These are phyloP conservation scores for Phortica magna DNA, from an alignment of 2,888 invertebrate species.

Conservation along the genomic window DNA sequence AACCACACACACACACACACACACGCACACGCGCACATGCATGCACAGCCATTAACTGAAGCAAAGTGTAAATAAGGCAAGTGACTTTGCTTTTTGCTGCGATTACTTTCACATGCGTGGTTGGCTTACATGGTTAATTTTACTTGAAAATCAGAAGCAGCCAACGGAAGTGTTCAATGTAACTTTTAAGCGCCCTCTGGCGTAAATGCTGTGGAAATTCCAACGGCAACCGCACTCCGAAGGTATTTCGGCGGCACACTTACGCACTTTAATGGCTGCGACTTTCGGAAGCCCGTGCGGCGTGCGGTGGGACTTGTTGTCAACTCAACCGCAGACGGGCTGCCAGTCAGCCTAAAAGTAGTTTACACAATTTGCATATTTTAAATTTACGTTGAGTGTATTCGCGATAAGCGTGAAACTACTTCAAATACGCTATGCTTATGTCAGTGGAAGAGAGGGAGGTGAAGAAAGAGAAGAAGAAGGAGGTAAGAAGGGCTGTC, in stretches of 20 bases:
- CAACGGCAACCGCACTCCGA: too few relatives aligned
- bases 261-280: too few relatives aligned
- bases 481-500: not conserved
- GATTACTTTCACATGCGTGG: not conserved
- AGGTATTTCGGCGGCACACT: too few relatives aligned
- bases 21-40: not conserved
- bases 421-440: not conserved
- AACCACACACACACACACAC: not conserved
- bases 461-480: not conserved
- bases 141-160: too few relatives aligned
- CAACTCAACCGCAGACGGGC: not conserved
- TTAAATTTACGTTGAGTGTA: not conserved
- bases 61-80: slow-evolving; percentile 9
- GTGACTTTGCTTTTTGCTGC: slow-evolving; percentile 3
- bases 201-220: too few relatives aligned
- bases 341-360: slow-evolving; percentile 1
- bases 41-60: not conserved
- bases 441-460: not conserved
- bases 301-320: too few relatives aligned
- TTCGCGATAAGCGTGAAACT: slow-evolving; percentile 1
- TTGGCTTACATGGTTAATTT: too few relatives aligned
- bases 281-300: too few relatives aligned
- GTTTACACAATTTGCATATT: slow-evolving; percentile 9
- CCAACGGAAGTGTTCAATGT: too few relatives aligned
- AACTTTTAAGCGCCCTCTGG: not conserved